Evolutionary conservation across 2,113 vertebrate genomes (phyloP), one percentile per base, ranked within the genome.

Genomic region (Equus quagga): DNA sequence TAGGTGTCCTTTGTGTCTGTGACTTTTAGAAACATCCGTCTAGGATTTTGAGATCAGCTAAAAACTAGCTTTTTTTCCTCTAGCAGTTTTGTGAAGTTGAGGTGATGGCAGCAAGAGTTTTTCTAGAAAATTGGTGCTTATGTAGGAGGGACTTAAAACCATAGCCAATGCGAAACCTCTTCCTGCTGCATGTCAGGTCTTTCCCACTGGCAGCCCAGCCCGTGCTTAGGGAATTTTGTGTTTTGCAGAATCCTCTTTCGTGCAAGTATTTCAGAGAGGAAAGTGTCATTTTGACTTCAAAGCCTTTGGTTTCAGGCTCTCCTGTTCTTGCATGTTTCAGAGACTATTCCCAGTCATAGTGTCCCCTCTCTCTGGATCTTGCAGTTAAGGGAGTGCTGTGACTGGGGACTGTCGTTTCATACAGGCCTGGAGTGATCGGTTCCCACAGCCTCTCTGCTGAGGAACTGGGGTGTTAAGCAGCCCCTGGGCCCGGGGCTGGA

Each of bases 21-120:
- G 84, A 46, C 21, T 49, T 82, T 65, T 24, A 89, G 49, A 73
- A 92, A 60, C n/a, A 70, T 3, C 14, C 73, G 18, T 56, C 11
- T 31, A 31, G 46, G 54, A 11, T 75, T 89, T 90, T 41, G 69
- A 75, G 56, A 49, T 72, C 41, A 72, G 19, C 28, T 82, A 60
- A 72, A 94, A 96, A 21, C 18, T 84, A 89, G 19, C 49, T 90
- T 60, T 78, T 67, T 21, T 94, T 72, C 65, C 24, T 69, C 44
- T 80, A 60, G 78, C 81, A 82, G n/a, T 73, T 56, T 64, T 91
- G 12, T 80, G 6, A 84, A 78, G 23, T 46, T 58, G 36, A 13
- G 17, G 23, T 69, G 8, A 73, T 91, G 26, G 60, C 49, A 0
- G 54, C 49, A 70, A 76, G 11, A 33, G 69, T 54, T 64, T 67